Evolutionary conservation across 2,888 invertebrate genomes (phyloP).

Genomic region (Mystacides longicornis): DNA sequence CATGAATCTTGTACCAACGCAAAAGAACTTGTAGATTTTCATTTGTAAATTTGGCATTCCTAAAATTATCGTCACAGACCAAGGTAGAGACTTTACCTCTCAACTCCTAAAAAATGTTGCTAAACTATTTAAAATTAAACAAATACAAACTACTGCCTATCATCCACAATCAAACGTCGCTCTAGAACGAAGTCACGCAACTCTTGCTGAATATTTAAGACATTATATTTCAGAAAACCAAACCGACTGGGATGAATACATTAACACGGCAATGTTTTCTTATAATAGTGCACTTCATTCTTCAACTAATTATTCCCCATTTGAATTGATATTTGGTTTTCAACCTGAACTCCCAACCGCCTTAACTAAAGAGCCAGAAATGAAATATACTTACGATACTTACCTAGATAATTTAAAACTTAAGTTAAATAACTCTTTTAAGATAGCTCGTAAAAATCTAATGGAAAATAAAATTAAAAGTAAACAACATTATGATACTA

Average conservation of each 20-base stretch:
- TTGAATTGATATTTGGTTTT: constrained; percentile 29
- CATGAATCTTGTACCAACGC: constrained; percentile 31
- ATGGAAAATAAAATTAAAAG: constrained; percentile 25
- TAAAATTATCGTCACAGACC: constrained; percentile 48
- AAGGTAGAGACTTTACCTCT: constrained; percentile 41
- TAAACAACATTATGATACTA: constrained; percentile 26
- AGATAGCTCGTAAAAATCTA: constrained; percentile 28
- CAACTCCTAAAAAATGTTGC: constrained; percentile 28
- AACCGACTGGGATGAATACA: constrained; percentile 31
- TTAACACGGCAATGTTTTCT: constrained; percentile 29
- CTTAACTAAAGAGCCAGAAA: constrained; percentile 25
- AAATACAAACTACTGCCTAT: constrained; percentile 29
- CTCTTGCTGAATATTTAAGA: constrained; percentile 30
- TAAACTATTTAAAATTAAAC: constrained; percentile 30
- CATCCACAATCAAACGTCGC: constrained; percentile 30
- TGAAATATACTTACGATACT: constrained; percentile 29
- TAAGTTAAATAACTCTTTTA: constrained; percentile 25
- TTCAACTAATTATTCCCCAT: constrained; percentile 29
- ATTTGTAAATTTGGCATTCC: constrained; percentile 31
- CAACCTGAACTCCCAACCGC: constrained; percentile 26
- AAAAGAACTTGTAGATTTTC: constrained; percentile 23
- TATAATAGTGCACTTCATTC: constrained; percentile 29
- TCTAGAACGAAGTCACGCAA: constrained; percentile 30
- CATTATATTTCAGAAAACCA: constrained; percentile 29
- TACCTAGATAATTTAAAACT: constrained; percentile 20